Conservation (phyloP, 1,140 invertebrate genomes). For the Procambarus clarkii region DNA sequence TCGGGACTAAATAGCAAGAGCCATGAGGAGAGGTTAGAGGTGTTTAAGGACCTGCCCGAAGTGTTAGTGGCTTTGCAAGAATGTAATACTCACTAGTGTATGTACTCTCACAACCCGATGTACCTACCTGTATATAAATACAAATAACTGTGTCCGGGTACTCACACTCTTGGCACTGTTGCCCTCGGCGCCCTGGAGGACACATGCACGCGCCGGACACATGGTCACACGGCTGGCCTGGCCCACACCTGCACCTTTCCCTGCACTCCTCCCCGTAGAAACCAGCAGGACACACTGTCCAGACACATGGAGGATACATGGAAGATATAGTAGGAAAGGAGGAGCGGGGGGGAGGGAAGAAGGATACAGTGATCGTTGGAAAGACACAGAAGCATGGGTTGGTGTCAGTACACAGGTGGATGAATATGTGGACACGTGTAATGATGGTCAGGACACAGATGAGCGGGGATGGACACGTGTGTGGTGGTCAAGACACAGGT, state of each 20-base stretch:
- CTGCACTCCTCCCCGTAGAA: slow-evolving; percentile 93
- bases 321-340: background rate
- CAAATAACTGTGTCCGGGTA: background rate
- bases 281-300: slow-evolving; percentile 88
- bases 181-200: slow-evolving; percentile 61
- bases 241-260: slow-evolving; percentile 82
- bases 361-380: too few species aligned
- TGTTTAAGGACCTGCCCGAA: too few species aligned
- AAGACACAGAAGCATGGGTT: too few species aligned
- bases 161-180: slow-evolving; percentile 83
- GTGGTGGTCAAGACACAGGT: background rate
- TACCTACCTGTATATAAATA: too few species aligned
- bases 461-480: background rate
- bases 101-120: too few species aligned
- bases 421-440: too few species aligned
- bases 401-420: too few species aligned
- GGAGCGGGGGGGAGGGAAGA: background rate
- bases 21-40: too few species aligned
- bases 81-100: too few species aligned
- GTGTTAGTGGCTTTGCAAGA: too few species aligned
- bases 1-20: too few species aligned
- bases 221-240: slow-evolving; percentile 77
- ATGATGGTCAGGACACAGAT: too few species aligned
- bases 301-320: background rate
- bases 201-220: slow-evolving; percentile 51